Evolutionary conservation across 2,797 vertebrate species (phyloP), one percentile per base, ranked within the genome.

Genomic region (Chaenodraco wilsoni): DNA sequence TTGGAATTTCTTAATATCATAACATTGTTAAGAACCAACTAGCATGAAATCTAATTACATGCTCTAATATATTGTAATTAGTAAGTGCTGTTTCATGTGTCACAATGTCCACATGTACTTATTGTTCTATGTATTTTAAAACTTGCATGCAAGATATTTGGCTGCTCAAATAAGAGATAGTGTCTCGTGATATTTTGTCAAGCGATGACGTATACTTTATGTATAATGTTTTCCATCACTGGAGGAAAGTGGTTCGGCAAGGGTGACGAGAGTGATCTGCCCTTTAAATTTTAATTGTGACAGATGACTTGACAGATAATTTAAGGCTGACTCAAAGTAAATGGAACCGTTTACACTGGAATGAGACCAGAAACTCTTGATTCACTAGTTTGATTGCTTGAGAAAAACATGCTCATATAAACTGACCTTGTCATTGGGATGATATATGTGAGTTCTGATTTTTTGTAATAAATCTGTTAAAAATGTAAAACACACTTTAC

Each of bases 361-460:
- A 83, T 72, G 49, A 70, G 48, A 86, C 73, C 48, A 72, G 76
- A 81, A 85, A 74, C 58, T 78, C 71, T 70, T 49, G 83, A 79
- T 78, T 74, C 50, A 71, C 80, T 23, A 40, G 80, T 86, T 87
- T 61, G n/a, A 12, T 51, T 31, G 40, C 17, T 50, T 40, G 27
- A 43, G 33, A 65, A 21, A 71, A 61, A 43, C 48, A 3, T 67
- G 19, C 21, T 70, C 48, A 54, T 63, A 46, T 31, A 50, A 65
- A 50, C 33, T 37, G 31, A 33, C 52, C 57, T 16, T 37, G 33
- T 65, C 57, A 56, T 66, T 19, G 21, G 12, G 15, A 74, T 33
- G 16, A 51, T 50, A 19, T 55, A 21, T 27, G 1, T 44, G 13
- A 15, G 3, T 69, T 50, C 3, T 31, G 62, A 17, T 2, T 46